Conservation (phyloP, 37 sponge, comb jelly and placozoan genomes). For the Crambe crambe region DNA sequence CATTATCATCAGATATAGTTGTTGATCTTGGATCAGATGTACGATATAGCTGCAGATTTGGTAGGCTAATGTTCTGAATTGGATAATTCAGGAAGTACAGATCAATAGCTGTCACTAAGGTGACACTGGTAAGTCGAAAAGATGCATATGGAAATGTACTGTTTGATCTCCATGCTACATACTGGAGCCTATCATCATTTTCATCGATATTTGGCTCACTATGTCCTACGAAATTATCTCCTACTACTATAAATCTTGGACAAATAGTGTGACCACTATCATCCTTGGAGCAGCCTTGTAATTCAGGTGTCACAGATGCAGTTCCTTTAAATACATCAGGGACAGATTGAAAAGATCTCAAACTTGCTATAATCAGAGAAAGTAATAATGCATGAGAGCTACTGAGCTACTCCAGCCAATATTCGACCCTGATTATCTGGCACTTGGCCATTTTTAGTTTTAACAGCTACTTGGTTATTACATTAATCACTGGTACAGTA, state of each 20-base stretch:
- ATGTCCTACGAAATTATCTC: not conserved
- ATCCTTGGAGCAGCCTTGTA: not conserved
- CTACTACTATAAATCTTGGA: not conserved
- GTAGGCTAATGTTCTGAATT: slow-evolving; percentile 12
- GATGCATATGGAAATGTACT: not conserved
- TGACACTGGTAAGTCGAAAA: not conserved
- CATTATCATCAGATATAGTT: not conserved
- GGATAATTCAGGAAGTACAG: slow-evolving; percentile 37
- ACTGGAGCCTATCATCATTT: not conserved
- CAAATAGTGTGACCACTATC: not conserved
- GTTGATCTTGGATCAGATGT: not conserved
- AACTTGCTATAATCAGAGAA: not conserved
- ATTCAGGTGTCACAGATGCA: not conserved
- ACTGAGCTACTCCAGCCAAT: too few species aligned
- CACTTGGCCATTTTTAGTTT: too few species aligned
- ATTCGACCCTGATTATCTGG: too few species aligned
- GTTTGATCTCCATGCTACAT: not conserved
- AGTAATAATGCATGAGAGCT: too few species aligned
- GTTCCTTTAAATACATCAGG: not conserved
- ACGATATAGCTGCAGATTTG: not conserved
- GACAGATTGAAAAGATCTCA: not conserved
- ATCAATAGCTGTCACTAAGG: slow-evolving; percentile 4
- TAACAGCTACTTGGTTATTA: too few species aligned
- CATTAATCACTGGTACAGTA: too few species aligned
- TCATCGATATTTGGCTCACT: not conserved